phyloP scores from a whole-genome alignment of 2,888 invertebrate species.

The Cremastobaeus sp. region DNA sequence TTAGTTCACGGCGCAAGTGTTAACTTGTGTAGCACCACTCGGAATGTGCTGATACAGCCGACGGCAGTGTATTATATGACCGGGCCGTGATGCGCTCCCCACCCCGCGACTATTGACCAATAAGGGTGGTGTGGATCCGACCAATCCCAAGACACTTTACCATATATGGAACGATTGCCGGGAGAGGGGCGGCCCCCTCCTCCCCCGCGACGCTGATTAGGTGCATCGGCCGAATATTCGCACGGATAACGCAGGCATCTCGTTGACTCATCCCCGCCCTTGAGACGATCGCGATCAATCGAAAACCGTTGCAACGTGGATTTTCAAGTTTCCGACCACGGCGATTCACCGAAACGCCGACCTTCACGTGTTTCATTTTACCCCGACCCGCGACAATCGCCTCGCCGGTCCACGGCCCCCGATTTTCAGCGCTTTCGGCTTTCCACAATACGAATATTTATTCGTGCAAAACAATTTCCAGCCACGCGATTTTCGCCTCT shows the following conservation, averaged over 20 bases:
- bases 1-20: constrained; percentile 67
- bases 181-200: constrained; percentile 75
- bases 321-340: constrained; percentile 41
- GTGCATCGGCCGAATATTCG: constrained; percentile 53
- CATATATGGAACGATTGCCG: constrained; percentile 87
- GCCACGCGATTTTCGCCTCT: not conserved
- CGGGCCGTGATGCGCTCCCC: constrained; percentile 69
- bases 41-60: constrained; percentile 74
- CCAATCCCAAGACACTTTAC: constrained; percentile 87
- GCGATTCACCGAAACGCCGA: constrained; percentile 25
- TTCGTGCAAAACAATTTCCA: not conserved
- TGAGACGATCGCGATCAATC: constrained; percentile 52
- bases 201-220: constrained; percentile 41
- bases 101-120: constrained; percentile 69
- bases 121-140: constrained; percentile 77
- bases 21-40: constrained; percentile 73
- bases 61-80: constrained; percentile 75
- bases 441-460: constrained; percentile 7
- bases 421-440: not conserved
- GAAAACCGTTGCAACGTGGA: constrained; percentile 58
- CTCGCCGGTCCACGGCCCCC: too few species aligned
- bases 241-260: constrained; percentile 35
- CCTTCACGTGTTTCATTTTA: constrained; percentile 42
- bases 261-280: constrained; percentile 58
- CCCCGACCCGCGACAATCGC: not conserved